Percentiles rank a stretch among this genome's conserved stretches.
Conservation (phyloP, 1,140 invertebrate genomes). For the Drosophila mauritiana region DNA sequence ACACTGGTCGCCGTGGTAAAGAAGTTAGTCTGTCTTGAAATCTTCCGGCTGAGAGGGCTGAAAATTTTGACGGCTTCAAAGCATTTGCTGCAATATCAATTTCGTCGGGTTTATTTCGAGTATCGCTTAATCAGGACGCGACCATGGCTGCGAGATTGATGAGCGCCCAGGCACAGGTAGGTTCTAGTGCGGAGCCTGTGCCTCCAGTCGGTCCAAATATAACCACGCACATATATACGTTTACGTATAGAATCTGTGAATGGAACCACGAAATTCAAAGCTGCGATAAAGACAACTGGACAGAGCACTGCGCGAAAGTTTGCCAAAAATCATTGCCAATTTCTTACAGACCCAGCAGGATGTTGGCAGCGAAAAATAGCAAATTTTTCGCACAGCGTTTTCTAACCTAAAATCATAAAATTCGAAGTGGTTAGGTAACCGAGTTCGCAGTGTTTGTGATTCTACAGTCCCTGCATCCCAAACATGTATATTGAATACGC, state of each 20-base stretch:
- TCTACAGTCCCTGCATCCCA: constrained; percentile 13
- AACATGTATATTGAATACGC: not conserved
- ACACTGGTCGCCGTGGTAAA: constrained; percentile 22
- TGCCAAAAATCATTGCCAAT: constrained; percentile 35
- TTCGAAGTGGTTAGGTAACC: constrained; percentile 75
- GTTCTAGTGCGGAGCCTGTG: constrained; percentile 39
- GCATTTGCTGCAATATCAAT: constrained; percentile 42
- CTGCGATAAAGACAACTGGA: constrained; percentile 49
- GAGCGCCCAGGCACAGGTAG: constrained; percentile 74
- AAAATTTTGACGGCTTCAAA: constrained; percentile 71
- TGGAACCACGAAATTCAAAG: constrained; percentile 14
- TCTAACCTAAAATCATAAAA: constrained; percentile 74
- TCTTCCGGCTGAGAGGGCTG: constrained; percentile 84
- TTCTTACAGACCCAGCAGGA: constrained; percentile 25
- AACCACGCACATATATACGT: constrained; percentile 12
- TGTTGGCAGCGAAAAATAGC: constrained; percentile 12
- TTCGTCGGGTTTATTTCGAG: constrained; percentile 35
- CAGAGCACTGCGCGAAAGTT: constrained; percentile 17
- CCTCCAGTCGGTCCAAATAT: not conserved
- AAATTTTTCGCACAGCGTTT: constrained; percentile 56
- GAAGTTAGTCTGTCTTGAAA: constrained; percentile 76
- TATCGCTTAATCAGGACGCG: constrained; percentile 50
- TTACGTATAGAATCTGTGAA: constrained; percentile 1
- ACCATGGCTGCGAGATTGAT: constrained; percentile 76
- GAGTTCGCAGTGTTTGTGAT: constrained; percentile 44